A percentile compares a stretch with the other conserved stretches of the same genome.
Evolutionary conservation across 2,113 vertebrate species (phyloP).

Genomic region (Tiliqua scincoides): DNA sequence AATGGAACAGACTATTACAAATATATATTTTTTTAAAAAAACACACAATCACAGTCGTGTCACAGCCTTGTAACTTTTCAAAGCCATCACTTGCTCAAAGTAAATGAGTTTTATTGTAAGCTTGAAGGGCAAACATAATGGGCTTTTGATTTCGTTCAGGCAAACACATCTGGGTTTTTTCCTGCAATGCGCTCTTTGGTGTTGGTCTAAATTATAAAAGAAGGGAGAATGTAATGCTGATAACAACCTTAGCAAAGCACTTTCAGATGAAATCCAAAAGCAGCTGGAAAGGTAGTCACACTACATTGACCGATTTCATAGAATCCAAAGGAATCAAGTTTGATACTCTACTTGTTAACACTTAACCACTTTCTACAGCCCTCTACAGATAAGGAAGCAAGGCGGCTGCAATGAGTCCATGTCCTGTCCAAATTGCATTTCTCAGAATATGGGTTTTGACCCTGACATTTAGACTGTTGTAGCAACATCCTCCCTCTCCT

Average conservation of each 20-base stretch:
- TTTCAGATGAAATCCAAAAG: conserved; percentile 24
- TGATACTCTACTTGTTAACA: neutral
- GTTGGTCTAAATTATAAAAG: conserved; percentile 43
- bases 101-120: conserved; percentile 64
- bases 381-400: neutral
- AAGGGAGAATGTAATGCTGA: conserved; percentile 20
- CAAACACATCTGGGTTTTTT: conserved; percentile 40
- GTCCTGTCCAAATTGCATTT: neutral
- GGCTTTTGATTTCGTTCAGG: conserved; percentile 32
- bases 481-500: neutral
- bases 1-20: conserved; percentile 49
- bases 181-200: neutral
- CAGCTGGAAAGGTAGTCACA: conserved; percentile 13
- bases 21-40: conserved; percentile 52
- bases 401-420: neutral
- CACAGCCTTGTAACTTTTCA: conserved; percentile 36
- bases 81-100: conserved; percentile 34
- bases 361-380: neutral
- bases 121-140: conserved; percentile 63
- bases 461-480: neutral
- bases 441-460: neutral
- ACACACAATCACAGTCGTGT: neutral
- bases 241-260: conserved; percentile 26
- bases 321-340: neutral
- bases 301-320: neutral